A percentile compares a stretch with the other conserved stretches of the same genome.
Evolutionary conservation across 2,113 vertebrate species (phyloP).

Genomic region (Xenotilapia leptura): DNA sequence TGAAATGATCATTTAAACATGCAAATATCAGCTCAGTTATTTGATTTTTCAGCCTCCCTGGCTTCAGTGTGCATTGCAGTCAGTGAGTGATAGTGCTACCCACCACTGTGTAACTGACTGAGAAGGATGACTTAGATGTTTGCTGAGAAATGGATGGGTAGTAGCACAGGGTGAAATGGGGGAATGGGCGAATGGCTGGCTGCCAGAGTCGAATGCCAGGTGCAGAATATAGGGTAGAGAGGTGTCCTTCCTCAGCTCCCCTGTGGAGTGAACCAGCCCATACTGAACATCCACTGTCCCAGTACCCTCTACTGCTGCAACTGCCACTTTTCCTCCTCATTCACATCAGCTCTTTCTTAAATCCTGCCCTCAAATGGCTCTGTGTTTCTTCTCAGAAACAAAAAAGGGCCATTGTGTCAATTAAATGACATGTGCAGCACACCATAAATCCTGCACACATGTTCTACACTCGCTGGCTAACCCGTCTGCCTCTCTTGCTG

Average conservation of each 20-base stretch:
- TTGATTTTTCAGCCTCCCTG: not conserved
- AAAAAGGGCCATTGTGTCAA: slow-evolving; percentile 47
- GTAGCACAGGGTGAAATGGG: slow-evolving; percentile 1
- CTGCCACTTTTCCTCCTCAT: not conserved
- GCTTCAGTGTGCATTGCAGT: not conserved
- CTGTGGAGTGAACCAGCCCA: slow-evolving; percentile 34
- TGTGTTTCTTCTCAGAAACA: slow-evolving; percentile 5
- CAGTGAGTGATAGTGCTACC: not conserved
- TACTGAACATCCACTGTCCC: slow-evolving; percentile 22
- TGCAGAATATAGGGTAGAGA: slow-evolving; percentile 45
- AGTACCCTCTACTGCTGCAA: slow-evolving; percentile 33
- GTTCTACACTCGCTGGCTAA: not conserved
- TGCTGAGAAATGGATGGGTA: not conserved
- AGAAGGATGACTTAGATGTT: not conserved
- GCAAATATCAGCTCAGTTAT: not conserved
- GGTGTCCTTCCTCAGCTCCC: slow-evolving; percentile 51
- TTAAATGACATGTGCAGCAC: slow-evolving; percentile 58
- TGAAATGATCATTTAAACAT: not conserved
- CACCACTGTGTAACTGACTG: not conserved
- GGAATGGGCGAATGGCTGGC: slow-evolving; percentile 17
- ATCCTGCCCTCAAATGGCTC: slow-evolving; percentile 1
- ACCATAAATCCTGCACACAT: slow-evolving; percentile 57
- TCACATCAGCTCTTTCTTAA: not conserved
- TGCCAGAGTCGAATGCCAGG: slow-evolving; percentile 40
- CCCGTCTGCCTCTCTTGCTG: not conserved